Conservation (phyloP, 2,888 invertebrate genomes). For the Nemurella pictetii region DNA sequence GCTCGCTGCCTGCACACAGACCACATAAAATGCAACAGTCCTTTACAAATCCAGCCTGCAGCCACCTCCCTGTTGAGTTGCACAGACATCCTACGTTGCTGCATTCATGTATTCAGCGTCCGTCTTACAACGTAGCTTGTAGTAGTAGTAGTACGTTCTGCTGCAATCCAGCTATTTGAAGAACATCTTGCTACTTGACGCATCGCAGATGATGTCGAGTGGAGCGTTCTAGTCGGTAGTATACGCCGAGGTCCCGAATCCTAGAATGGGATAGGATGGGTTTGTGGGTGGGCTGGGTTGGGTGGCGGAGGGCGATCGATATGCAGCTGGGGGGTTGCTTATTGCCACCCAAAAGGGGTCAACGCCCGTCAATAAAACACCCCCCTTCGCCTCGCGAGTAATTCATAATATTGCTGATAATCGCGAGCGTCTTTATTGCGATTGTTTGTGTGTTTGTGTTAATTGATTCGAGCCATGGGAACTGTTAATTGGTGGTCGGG, state of each 20-base stretch:
- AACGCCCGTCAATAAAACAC: constrained; percentile 31
- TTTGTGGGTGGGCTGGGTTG: not conserved
- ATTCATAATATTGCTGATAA: not conserved
- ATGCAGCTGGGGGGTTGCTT: constrained; percentile 33
- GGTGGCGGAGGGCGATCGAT: constrained; percentile 22
- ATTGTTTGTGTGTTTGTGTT: not conserved
- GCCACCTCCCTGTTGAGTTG: too few species aligned
- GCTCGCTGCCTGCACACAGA: not conserved
- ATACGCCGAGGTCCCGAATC: not conserved
- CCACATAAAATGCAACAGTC: not conserved
- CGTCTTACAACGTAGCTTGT: not conserved
- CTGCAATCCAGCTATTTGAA: not conserved
- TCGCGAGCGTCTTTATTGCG: not conserved
- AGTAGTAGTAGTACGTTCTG: not conserved
- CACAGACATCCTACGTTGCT: not conserved
- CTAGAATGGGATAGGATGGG: not conserved
- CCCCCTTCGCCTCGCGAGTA: not conserved
- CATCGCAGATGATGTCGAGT: not conserved
- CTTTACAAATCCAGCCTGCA: too few species aligned
- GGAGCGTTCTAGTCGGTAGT: too few species aligned
- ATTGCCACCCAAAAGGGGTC: constrained; percentile 27
- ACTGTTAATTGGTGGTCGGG: not conserved
- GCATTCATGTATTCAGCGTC: not conserved
- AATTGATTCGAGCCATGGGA: not conserved
- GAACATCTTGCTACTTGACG: not conserved